A percentile compares a stretch with the other conserved stretches of the same genome.
Evolutionary conservation across 2,888 invertebrate genomes (phyloP).

Genomic region (Epirrita christyi): DNA sequence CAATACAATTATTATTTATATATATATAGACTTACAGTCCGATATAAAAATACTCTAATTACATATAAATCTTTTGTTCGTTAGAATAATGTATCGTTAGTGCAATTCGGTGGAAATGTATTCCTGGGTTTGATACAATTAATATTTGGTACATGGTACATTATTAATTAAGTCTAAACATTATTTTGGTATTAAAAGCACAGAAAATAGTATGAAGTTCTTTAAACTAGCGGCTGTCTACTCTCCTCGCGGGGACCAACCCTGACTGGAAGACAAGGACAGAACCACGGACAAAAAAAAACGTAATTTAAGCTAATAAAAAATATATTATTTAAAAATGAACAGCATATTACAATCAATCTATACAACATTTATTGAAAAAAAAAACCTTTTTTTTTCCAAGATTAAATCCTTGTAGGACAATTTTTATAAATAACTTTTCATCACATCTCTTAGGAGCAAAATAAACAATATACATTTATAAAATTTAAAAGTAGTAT

Average conservation of each 20-base stretch:
- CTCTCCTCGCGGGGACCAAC: too few relatives aligned
- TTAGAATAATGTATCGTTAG: not conserved
- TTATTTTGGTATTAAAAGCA: slow-evolving; percentile 2
- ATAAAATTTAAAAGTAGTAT: slow-evolving; percentile 9
- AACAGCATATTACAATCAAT: too few relatives aligned
- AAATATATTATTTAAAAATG: too few relatives aligned
- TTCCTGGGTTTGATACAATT: slow-evolving; percentile 3
- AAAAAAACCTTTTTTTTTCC: slow-evolving; percentile 1
- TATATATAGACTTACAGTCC: too few relatives aligned
- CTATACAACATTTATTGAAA: too few relatives aligned
- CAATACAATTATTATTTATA: too few relatives aligned
- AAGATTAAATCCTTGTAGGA: not conserved
- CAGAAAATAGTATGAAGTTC: not conserved
- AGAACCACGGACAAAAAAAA: too few relatives aligned
- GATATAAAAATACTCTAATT: too few relatives aligned
- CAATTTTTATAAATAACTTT: slow-evolving; percentile 8
- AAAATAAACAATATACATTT: slow-evolving; percentile 16
- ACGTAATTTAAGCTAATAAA: too few relatives aligned
- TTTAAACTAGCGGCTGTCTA: not conserved
- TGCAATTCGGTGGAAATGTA: slow-evolving; percentile 16
- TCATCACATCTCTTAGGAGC: slow-evolving; percentile 17
- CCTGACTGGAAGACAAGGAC: too few relatives aligned
- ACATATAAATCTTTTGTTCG: slow-evolving; percentile 2
- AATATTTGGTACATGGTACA: slow-evolving; percentile 15
- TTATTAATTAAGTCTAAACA: not conserved